Evolutionary conservation across 2,888 invertebrate genomes (phyloP), one percentile per base, ranked within the genome.

Genomic region (Podotricha telesiphe): DNA sequence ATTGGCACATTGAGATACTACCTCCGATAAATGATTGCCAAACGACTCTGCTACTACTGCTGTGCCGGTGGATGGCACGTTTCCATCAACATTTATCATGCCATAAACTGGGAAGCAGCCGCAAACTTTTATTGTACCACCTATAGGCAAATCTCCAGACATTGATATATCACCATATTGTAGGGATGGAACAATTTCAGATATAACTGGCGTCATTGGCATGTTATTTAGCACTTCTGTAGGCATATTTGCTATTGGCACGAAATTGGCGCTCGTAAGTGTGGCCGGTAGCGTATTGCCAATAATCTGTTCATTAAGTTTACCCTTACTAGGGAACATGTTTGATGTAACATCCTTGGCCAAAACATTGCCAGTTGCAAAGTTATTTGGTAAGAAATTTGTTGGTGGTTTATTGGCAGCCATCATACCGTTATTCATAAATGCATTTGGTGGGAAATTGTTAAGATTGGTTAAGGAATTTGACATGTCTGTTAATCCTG

Each of bases 61-160:
- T 0, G 82, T 82, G 2, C 91, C 91, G 55, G 78, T 73, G 0
- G 90, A 86, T 0, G 89, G 88, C 13, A 91, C 73, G 0, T 76
- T 75, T 0, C 91, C 90, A 71, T 90, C 88, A 0, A 91, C 79
- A 0, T 82, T 82, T 1, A 90, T 83, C 19, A 83, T 83, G 0
- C 90, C 91, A 62, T 89, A 90, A 0, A 90, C 87, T 0, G 91
- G 91, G 80, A 91, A 88, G 1, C 86, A 80, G 0, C 90, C 90
- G 40, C 81, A 82, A 0, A 91, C 86, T 72, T 85, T 87, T 0
- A 90, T 89, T 1, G 81, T 82, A 0, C 90, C 90, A 28, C 83
- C 85, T 0, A 91, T 81, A 6, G 89, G 89, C 45, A 91, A 74
- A 2, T 89, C 89, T 0, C 90, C 90, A 0, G 81, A 77, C 2